phyloP scores from a whole-genome alignment of 2,797 vertebrate genomes.

The Gymnodraco acuticeps region DNA sequence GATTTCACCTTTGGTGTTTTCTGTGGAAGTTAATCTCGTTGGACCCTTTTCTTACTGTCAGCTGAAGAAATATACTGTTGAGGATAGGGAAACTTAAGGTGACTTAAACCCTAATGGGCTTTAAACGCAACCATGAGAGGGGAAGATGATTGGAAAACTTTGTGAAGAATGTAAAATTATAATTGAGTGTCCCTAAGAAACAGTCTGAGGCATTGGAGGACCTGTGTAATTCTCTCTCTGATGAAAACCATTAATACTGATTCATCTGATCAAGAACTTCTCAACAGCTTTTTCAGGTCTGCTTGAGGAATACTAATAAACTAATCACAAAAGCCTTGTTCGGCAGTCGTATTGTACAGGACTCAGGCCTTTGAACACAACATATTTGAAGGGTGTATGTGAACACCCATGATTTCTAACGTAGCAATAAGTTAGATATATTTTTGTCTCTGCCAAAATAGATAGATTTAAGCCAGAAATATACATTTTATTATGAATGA shows the following conservation, averaged over 20 bases:
- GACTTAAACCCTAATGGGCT: conserved; percentile 78
- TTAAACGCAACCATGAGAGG: conserved; percentile 79
- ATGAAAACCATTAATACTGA: conserved; percentile 81
- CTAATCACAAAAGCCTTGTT: conserved; percentile 52
- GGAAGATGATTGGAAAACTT: conserved; percentile 81
- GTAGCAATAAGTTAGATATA: conserved; percentile 7
- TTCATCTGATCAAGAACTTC: conserved; percentile 81
- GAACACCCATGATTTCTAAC: conserved; percentile 23
- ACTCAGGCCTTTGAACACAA: conserved; percentile 28
- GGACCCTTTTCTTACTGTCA: conserved; percentile 40
- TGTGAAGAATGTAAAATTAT: conserved; percentile 74
- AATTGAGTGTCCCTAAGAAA: conserved; percentile 62
- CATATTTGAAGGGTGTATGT: conserved; percentile 11
- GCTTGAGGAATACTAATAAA: conserved; percentile 79
- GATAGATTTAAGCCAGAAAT: not conserved
- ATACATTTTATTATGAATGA: not conserved
- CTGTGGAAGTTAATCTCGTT: conserved; percentile 48
- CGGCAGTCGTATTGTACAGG: conserved; percentile 30
- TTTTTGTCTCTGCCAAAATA: conserved; percentile 19
- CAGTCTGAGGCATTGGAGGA: conserved; percentile 57
- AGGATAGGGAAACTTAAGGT: conserved; percentile 54
- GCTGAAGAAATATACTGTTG: conserved; percentile 45
- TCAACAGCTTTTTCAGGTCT: conserved; percentile 65
- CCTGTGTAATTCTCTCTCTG: conserved; percentile 76
- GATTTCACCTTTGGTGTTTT: conserved; percentile 45